Evolutionary conservation across 1,140 invertebrate species (phyloP), one percentile per base, ranked within the genome.

Genomic region (Drosophila ambigua): DNA sequence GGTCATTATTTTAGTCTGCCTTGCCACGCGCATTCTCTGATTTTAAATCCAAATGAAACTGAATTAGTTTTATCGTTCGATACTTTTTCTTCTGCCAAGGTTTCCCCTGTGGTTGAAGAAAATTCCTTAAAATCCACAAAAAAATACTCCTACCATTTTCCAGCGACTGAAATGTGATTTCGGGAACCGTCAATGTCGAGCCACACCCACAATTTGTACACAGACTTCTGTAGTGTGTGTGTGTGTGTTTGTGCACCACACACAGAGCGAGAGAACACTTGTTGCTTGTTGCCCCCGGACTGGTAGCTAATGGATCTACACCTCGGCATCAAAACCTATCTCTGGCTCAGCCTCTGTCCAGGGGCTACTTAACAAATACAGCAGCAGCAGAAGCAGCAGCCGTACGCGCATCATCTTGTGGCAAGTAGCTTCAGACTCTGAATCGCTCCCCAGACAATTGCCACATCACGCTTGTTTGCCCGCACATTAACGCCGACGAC

Each of bases 391-490:
- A 26, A 23, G 28, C 44, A 23, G 51, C 49, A 31, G 26, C 55
- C 46, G n/a, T 39, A 39, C 35, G 35, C 13, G 4, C 35, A 11
- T 39, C 35, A 39, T 11, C 11, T 39, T 39, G 35, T 39, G 35
- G 35, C 35, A 39, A 39, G 35, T 39, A 39, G 50, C 28, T 31
- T 39, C 63, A 62, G 67, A 58, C 55, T 46, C 28, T 39, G 15
- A 39, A 54, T 53, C 45, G 65, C 77, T 87, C 78, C 82, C 74
- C 69, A 85, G 82, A 85, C 82, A 85, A 87, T 87, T 85, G 82
- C 78, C 79, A 78, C 74, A 82, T 87, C 83, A 87, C 79, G 83
- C 79, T 88, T 88, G 83, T 88, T 88, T 88, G 79, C 83, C 58
- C 55, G 76, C 79, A 88, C 83, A 88, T 88, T 88, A 88, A 82